Evolutionary conservation across 2,888 invertebrate species (phyloP).

Genomic region (Metopia argyrocephala): DNA sequence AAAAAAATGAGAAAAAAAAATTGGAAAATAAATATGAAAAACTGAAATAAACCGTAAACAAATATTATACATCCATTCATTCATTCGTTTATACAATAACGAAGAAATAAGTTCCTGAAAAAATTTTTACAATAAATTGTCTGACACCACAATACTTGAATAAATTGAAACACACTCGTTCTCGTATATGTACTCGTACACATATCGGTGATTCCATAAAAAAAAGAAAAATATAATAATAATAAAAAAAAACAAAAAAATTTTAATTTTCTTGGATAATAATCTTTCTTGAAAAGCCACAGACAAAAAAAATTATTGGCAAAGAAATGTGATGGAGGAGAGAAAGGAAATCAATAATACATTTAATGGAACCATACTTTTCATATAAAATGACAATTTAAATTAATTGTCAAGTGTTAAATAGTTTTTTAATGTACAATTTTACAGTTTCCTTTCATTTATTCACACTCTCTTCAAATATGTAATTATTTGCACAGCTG

Average conservation of each 20-base stretch:
- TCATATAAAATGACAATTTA: conserved; percentile 59
- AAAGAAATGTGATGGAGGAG: not conserved
- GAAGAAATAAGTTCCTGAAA: too few species aligned
- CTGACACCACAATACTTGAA: not conserved
- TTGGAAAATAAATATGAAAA: not conserved
- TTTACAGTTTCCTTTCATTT: too few species aligned
- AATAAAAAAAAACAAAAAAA: too few species aligned
- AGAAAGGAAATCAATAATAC: conserved; percentile 29
- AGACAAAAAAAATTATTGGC: too few species aligned
- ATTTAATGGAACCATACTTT: conserved; percentile 58
- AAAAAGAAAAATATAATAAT: too few species aligned
- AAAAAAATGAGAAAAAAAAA: not conserved
- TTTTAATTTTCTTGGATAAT: too few species aligned
- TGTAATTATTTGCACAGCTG: too few species aligned
- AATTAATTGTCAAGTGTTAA: conserved; percentile 55
- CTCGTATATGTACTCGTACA: not conserved
- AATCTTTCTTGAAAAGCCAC: too few species aligned
- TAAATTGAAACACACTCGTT: not conserved
- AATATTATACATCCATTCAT: not conserved
- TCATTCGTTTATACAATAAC: not conserved
- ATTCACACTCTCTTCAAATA: too few species aligned
- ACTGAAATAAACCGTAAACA: not conserved
- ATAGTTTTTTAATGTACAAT: conserved; percentile 32
- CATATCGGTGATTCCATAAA: too few species aligned
- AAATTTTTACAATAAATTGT: too few species aligned